These are phyloP conservation scores for Drosophila multiciliata DNA, from an alignment of 2,888 invertebrate genomes.

Conservation along the genomic window DNA sequence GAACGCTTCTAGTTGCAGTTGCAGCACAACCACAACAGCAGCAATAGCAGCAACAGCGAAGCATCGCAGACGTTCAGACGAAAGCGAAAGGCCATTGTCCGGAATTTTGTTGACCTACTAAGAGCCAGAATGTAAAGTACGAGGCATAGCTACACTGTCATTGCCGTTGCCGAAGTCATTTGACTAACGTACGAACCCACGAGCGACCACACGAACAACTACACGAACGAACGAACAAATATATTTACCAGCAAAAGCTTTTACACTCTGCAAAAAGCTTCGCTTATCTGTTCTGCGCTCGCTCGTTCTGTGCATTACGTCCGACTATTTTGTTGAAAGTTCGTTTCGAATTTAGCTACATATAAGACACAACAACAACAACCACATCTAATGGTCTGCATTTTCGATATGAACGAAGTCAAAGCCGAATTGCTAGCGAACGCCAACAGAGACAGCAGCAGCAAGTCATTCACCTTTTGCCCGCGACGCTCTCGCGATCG, in stretches of 20 bases:
- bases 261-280: constrained; percentile 38
- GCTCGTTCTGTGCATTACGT: constrained; percentile 41
- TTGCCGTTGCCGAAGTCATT: constrained; percentile 82
- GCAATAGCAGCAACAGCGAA: constrained; percentile 38
- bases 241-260: constrained; percentile 46
- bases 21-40: constrained; percentile 33
- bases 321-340: constrained; percentile 52
- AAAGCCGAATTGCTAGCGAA: constrained; percentile 49
- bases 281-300: constrained; percentile 31
- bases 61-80: constrained; percentile 81
- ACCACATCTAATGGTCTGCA: constrained; percentile 56
- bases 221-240: background rate
- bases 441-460: constrained; percentile 38
- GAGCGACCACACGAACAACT: constrained; percentile 11
- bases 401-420: constrained; percentile 60
- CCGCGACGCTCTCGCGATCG: constrained; percentile 46
- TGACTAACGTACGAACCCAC: constrained; percentile 36
- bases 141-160: constrained; percentile 82
- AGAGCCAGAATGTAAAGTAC: constrained; percentile 79
- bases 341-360: constrained; percentile 48
- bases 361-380: constrained; percentile 23
- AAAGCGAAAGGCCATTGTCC: constrained; percentile 86
- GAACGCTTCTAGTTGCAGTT: constrained; percentile 53
- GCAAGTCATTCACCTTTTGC: constrained; percentile 75
- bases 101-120: constrained; percentile 86